phyloP scores from a whole-genome alignment of 2,113 vertebrate genomes.

The Laticauda colubrina region DNA sequence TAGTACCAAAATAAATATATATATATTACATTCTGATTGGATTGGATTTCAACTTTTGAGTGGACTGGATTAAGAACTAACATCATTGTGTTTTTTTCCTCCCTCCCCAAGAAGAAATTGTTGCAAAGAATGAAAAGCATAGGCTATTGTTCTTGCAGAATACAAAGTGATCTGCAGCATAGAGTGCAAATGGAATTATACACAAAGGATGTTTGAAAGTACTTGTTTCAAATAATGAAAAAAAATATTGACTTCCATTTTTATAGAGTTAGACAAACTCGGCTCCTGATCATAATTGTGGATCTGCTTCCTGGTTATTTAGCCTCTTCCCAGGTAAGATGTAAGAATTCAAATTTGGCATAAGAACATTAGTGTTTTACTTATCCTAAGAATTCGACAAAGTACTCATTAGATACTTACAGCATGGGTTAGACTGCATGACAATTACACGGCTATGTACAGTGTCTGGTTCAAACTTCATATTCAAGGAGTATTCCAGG shows the following conservation, averaged over 20 bases:
- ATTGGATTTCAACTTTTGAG: constrained; percentile 8
- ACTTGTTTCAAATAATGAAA: not conserved
- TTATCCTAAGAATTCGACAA: not conserved
- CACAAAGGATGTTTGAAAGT: not conserved
- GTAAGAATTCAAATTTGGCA: not conserved
- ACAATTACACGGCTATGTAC: not conserved
- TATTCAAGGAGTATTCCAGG: not conserved
- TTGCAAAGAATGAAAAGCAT: not conserved
- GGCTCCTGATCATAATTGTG: not conserved
- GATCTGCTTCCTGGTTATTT: not conserved
- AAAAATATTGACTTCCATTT: not conserved
- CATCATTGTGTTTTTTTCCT: not conserved
- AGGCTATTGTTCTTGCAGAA: not conserved
- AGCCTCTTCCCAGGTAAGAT: not conserved
- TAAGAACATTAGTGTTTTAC: not conserved
- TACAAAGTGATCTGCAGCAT: not conserved
- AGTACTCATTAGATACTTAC: not conserved
- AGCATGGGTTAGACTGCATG: not conserved
- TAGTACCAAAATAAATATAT: constrained; percentile 11
- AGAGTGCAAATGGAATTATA: not conserved
- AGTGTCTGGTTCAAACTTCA: not conserved
- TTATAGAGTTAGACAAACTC: not conserved
- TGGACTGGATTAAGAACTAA: constrained; percentile 7
- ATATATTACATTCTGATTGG: not conserved
- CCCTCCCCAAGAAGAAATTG: not conserved